phyloP scores from a whole-genome alignment of 2,797 vertebrate genomes.

The Peromyscus nudipes region DNA sequence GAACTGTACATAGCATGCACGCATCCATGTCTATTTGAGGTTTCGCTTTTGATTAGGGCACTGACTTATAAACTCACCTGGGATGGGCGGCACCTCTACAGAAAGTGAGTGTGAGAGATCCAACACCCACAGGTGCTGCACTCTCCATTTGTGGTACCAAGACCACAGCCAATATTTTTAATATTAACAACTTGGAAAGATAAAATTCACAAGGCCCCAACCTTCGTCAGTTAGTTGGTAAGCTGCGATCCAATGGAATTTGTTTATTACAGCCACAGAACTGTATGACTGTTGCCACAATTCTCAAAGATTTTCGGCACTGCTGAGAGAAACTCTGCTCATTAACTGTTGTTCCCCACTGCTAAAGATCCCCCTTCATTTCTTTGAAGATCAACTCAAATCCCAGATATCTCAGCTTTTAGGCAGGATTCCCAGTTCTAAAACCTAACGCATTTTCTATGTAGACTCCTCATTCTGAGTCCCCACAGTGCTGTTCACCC shows the following conservation, averaged over 20 bases:
- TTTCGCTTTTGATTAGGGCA: neutral
- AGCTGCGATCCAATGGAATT: neutral
- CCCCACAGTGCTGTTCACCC: conserved; percentile 5
- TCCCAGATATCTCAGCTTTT: neutral
- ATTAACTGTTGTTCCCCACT: conserved; percentile 16
- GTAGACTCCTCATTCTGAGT: conserved; percentile 41
- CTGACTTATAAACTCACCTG: neutral
- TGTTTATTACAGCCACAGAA: conserved; percentile 23
- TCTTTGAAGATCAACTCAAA: conserved; percentile 55
- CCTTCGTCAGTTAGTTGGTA: neutral
- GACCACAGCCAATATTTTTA: conserved; percentile 8
- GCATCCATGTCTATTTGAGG: neutral
- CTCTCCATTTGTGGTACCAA: neutral
- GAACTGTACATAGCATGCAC: neutral
- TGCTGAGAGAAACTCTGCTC: neutral
- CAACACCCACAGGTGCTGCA: neutral
- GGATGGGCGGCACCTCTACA: neutral
- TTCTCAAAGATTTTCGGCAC: conserved; percentile 54
- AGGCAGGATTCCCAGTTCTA: conserved; percentile 22
- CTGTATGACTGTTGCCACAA: neutral
- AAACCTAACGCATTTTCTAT: conserved; percentile 67
- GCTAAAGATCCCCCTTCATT: neutral
- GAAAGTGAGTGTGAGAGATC: neutral
- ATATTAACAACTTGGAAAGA: neutral
- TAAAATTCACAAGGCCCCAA: neutral